phyloP scores from a whole-genome alignment of 2,888 invertebrate species.

The Cerastis leucographa region DNA sequence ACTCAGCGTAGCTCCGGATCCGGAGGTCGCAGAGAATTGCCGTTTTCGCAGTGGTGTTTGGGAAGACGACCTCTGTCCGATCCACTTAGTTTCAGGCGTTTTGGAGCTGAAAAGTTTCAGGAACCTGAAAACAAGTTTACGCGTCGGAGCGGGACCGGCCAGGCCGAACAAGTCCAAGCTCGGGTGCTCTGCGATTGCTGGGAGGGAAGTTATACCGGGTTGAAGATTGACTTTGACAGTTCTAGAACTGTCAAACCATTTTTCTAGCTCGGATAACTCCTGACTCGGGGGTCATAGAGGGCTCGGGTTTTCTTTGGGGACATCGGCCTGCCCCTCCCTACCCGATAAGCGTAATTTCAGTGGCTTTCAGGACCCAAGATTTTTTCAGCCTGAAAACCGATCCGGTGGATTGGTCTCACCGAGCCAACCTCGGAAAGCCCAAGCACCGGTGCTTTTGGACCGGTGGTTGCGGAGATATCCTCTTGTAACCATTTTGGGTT shows the following conservation, averaged over 20 bases:
- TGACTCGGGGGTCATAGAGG: neutral
- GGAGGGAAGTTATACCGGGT: neutral
- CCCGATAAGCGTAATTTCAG: neutral
- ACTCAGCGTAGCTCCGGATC: neutral
- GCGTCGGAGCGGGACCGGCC: neutral
- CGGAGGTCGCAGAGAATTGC: neutral
- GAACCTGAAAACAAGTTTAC: neutral
- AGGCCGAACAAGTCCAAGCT: neutral
- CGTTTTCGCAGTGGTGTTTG: neutral
- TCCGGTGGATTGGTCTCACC: neutral
- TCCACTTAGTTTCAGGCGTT: neutral
- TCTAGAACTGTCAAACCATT: neutral
- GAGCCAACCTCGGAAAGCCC: neutral
- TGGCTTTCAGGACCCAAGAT: neutral
- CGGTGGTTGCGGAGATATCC: neutral
- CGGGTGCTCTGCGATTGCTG: neutral
- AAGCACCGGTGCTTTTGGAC: neutral
- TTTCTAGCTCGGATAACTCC: neutral
- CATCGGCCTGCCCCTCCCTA: neutral
- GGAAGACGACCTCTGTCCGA: neutral
- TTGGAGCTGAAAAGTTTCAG: neutral
- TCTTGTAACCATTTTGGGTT: neutral
- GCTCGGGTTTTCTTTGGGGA: neutral
- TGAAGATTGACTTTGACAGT: neutral
- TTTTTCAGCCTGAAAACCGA: neutral